Evolutionary conservation across 2,888 invertebrate species (phyloP).

Genomic region (Orchesellides sinensis): DNA sequence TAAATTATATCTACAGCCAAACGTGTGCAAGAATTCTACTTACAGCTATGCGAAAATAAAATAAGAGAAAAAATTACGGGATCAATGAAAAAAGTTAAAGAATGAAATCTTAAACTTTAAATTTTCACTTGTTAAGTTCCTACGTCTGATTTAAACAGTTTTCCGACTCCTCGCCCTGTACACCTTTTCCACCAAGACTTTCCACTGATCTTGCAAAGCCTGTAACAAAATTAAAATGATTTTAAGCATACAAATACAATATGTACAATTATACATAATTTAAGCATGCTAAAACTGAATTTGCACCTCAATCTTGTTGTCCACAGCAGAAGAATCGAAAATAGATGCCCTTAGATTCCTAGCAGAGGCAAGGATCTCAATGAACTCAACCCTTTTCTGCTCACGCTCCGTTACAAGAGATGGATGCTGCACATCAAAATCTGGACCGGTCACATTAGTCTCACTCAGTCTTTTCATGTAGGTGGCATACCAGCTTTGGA

Average conservation of each 20-base stretch:
- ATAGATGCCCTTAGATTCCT: slow-evolving; percentile 60
- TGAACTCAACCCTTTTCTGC: slow-evolving; percentile 53
- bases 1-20: no score
- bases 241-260: no score
- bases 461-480: slow-evolving; percentile 59
- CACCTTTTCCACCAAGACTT: slow-evolving; percentile 57
- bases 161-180: slow-evolving; percentile 59
- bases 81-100: background rate
- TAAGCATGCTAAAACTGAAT: no score
- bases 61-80: background rate
- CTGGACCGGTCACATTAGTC: slow-evolving; percentile 30
- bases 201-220: slow-evolving; percentile 65
- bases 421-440: slow-evolving; percentile 26
- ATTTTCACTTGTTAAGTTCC: no score
- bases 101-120: no score
- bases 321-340: slow-evolving; percentile 64
- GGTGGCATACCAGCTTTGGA: slow-evolving; percentile 58
- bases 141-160: slow-evolving; percentile 40
- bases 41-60: no score
- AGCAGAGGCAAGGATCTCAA: slow-evolving; percentile 62
- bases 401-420: slow-evolving; percentile 59
- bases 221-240: slow-evolving; percentile 19
- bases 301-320: slow-evolving; percentile 67
- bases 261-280: background rate
- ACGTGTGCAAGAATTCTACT: no score